phyloP scores from a whole-genome alignment of 2,888 invertebrate genomes.

The Sipha maydis region DNA sequence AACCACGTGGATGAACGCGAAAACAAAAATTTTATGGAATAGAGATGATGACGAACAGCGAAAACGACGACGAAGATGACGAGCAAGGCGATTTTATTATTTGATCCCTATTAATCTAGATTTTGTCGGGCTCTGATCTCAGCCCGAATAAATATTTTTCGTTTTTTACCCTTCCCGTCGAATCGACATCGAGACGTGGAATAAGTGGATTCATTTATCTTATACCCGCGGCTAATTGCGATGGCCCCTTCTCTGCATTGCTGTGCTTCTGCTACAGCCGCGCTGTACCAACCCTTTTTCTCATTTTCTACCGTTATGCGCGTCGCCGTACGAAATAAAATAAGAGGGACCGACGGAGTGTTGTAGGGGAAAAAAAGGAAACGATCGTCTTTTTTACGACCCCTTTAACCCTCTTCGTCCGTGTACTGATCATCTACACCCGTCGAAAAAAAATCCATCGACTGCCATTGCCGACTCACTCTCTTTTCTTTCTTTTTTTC shows the following conservation, averaged over 20 bases:
- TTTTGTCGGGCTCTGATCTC: background rate
- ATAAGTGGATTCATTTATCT: conserved; percentile 62
- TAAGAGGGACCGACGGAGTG: conserved; percentile 27
- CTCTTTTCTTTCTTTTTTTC: background rate
- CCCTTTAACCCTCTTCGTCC: conserved; percentile 16
- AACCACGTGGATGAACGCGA: no score
- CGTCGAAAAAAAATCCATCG: conserved; percentile 17
- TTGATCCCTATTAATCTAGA: conserved; percentile 36
- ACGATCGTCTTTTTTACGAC: conserved; percentile 61
- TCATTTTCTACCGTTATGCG: conserved; percentile 42
- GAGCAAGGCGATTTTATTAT: background rate
- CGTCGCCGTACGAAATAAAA: conserved; percentile 46
- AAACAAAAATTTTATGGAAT: background rate
- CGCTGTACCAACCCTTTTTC: conserved; percentile 43
- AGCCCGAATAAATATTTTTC: background rate
- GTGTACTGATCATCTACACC: background rate
- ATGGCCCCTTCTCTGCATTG: conserved; percentile 33
- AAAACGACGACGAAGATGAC: background rate
- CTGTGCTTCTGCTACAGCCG: background rate
- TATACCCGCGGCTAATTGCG: conserved; percentile 59
- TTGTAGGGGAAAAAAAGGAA: conserved; percentile 2
- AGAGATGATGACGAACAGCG: background rate
- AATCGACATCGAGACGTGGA: conserved; percentile 55
- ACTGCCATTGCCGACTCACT: background rate
- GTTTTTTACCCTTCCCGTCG: background rate